Conservation (phyloP, 2,888 invertebrate species). For the Xestia c-nigrum region DNA sequence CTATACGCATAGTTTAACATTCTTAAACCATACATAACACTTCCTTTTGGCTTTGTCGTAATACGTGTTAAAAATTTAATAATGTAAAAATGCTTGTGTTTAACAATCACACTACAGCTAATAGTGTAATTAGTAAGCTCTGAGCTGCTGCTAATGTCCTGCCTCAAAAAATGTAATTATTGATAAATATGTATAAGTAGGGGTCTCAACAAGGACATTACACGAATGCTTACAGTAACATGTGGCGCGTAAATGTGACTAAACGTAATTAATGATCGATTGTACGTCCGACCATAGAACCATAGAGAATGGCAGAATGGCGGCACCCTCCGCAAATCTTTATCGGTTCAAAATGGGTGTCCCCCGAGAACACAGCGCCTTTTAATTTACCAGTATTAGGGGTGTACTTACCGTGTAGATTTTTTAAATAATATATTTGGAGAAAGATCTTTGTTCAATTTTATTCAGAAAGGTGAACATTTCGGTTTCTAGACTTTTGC, state of each 20-base stretch:
- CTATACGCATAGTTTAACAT: neutral
- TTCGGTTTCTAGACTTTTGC: neutral
- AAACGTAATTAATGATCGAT: constrained; percentile 90
- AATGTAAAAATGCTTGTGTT: neutral
- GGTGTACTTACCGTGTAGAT: constrained; percentile 76
- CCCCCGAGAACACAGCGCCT: constrained; percentile 85
- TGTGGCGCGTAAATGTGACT: constrained; percentile 89
- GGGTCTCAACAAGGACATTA: constrained; percentile 67
- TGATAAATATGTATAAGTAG: constrained; percentile 50
- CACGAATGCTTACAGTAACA: constrained; percentile 78
- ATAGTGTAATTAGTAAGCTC: constrained; percentile 3
- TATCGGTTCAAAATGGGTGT: constrained; percentile 83
- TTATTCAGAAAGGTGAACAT: neutral
- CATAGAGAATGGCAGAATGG: constrained; percentile 71
- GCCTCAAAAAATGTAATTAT: constrained; percentile 25
- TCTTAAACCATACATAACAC: neutral
- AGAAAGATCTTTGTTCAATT: neutral
- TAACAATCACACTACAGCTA: neutral
- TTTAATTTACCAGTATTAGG: constrained; percentile 90
- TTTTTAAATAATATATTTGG: constrained; percentile 67
- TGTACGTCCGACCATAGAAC: constrained; percentile 80
- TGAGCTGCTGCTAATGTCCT: constrained; percentile 7
- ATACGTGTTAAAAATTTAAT: neutral
- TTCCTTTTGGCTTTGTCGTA: neutral
- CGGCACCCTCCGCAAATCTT: constrained; percentile 86